Base-by-base conservation (phyloP, 2,113 vertebrate species). In the Cnemophilus loriae region DNA sequence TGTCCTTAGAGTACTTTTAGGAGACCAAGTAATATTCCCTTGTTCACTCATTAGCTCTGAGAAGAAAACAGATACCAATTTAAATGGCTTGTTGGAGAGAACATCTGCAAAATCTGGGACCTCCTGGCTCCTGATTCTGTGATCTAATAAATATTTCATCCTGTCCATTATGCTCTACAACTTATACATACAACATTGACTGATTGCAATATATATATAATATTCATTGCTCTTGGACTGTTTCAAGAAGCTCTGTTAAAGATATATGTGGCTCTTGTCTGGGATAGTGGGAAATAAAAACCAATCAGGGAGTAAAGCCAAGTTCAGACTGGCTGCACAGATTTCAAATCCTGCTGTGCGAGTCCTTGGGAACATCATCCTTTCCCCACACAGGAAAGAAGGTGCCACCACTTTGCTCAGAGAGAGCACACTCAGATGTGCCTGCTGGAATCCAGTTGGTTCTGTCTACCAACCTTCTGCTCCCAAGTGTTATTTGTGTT, bases 1-100 rank as follows among this genome's bases (percentile, higher is more conserved):
- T 95, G 88, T 96, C 96, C 90, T 93, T 65, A 73, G 83, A 96
- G 90, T 89, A 84, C 92, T 91, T 96, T 88, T 90, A 95, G 90
- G 63, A 93, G 83, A 90, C 56, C 73, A 41, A 93, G 90, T 93
- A 90, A 92, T 93, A 90, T 75, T 93, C 88, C 94, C 93, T 96
- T 87, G 83, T 61, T 94, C 65, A 28, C 73, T 90, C 4, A 10
- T 95, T 93, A 96, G 71, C 68, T 86, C 64, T 59, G 76, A 84
- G 86, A 84, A 93, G 86, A 87, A 94, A 93, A 86, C 67, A 93
- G 75, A 89, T 71, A 85, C 33, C 35, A 42, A 91, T 91, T 94
- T 87, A 75, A 91, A 91, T 73, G 49, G 33, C 61, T 90, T 94
- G 65, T 94, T 60, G 88, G 85, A 91, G 74, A 75, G 87, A 93